A percentile compares a stretch with the other conserved stretches of the same genome.
These are phyloP conservation scores for Aleiodes testaceus DNA, from an alignment of 2,888 invertebrate species.

Conservation along the genomic window DNA sequence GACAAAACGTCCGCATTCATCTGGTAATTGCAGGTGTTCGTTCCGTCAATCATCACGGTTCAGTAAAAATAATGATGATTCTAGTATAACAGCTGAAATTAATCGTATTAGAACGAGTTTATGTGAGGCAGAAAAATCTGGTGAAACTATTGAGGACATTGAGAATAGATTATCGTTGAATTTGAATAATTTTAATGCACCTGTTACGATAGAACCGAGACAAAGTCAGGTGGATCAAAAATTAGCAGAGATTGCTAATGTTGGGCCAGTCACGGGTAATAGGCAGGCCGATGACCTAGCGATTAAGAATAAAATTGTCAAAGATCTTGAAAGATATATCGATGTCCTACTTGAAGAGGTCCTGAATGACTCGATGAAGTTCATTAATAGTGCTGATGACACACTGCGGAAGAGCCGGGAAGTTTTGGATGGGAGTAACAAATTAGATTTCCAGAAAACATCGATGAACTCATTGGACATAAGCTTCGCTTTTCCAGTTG, in stretches of 20 bases:
- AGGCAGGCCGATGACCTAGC: slow-evolving; percentile 49
- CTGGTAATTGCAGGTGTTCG: slow-evolving; percentile 68
- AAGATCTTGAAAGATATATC: slow-evolving; percentile 67
- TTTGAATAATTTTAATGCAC: slow-evolving; percentile 49
- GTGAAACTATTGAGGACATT: slow-evolving; percentile 61
- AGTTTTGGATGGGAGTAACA: slow-evolving; percentile 15
- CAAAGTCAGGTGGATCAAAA: slow-evolving; percentile 31
- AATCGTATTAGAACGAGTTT: slow-evolving; percentile 66
- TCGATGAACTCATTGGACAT: slow-evolving; percentile 54
- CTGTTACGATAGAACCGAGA: slow-evolving; percentile 27
- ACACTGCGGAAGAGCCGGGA: slow-evolving; percentile 41
- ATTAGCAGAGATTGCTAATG: slow-evolving; percentile 37
- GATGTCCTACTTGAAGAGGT: slow-evolving; percentile 68
- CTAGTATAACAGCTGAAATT: slow-evolving; percentile 63
- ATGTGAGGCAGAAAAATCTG: slow-evolving; percentile 64
- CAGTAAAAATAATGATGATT: slow-evolving; percentile 60
- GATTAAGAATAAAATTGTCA: slow-evolving; percentile 64
- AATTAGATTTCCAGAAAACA: neutral
- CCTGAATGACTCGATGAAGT: slow-evolving; percentile 66
- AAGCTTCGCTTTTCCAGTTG: slow-evolving; percentile 56
- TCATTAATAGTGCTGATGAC: slow-evolving; percentile 59
- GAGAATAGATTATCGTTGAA: slow-evolving; percentile 62
- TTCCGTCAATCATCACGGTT: slow-evolving; percentile 63
- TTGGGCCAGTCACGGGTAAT: slow-evolving; percentile 25
- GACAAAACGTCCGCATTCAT: slow-evolving; percentile 66